Conservation (phyloP, 2,797 vertebrate genomes). For the Anisognathus igniventris region DNA sequence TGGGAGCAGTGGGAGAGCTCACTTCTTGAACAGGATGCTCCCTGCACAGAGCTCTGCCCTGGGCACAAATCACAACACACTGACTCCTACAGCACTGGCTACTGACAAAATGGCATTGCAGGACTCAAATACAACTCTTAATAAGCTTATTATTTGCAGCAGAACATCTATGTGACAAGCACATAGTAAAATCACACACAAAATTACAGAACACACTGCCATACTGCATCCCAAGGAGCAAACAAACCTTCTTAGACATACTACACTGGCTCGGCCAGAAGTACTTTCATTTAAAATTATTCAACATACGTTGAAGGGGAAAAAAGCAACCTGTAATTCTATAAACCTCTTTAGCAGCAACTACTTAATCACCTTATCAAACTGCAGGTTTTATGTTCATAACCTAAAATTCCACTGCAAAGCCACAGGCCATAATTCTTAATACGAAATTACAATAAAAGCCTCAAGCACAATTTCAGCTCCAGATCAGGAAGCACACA, state of each 20-base stretch:
- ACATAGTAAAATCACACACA: neutral
- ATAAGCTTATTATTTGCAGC: neutral
- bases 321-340: neutral
- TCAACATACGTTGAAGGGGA: neutral
- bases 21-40: neutral
- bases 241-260: neutral
- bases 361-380: neutral
- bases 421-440: neutral
- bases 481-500: neutral
- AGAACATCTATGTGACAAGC: neutral
- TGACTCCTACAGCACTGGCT: neutral
- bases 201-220: neutral
- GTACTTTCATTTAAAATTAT: neutral
- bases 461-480: neutral
- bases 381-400: neutral
- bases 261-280: neutral
- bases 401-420: neutral
- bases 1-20: neutral
- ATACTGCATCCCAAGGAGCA: neutral
- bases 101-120: neutral
- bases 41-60: neutral
- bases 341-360: neutral
- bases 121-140: neutral
- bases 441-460: fast-evolving
- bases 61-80: neutral